phyloP scores from a whole-genome alignment of 1,140 invertebrate genomes.

The Apolygus lucorum region DNA sequence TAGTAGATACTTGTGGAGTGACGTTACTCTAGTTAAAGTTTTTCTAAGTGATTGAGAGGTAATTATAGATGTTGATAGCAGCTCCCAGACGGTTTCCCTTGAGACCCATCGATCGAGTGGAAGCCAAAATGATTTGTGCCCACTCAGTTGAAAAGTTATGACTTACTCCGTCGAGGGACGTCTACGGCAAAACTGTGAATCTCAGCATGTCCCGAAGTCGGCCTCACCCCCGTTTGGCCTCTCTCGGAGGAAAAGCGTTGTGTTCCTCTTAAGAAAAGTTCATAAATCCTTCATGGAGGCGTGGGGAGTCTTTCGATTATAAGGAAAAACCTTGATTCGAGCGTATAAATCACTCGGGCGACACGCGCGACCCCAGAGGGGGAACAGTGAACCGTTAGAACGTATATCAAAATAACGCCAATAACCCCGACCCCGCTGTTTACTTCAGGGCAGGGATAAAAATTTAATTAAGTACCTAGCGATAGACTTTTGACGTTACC shows the following conservation, averaged over 20 bases:
- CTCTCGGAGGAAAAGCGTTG: neutral
- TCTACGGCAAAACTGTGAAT: slow-evolving; percentile 1
- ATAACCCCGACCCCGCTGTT: too few species aligned
- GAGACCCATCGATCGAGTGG: neutral
- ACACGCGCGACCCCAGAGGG: neutral
- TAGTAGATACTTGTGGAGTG: too few species aligned
- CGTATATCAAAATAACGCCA: too few species aligned
- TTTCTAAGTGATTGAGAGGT: too few species aligned
- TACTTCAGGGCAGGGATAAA: too few species aligned
- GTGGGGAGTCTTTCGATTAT: slow-evolving; percentile 2
- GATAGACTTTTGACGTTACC: too few species aligned
- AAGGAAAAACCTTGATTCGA: neutral
- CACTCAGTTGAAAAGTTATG: neutral
- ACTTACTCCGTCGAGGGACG: neutral
- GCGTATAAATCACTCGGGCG: neutral
- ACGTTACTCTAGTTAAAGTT: too few species aligned
- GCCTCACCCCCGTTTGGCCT: neutral
- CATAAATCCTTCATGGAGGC: slow-evolving; percentile 8
- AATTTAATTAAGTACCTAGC: too few species aligned
- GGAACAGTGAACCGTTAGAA: too few species aligned
- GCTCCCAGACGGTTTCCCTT: too few species aligned
- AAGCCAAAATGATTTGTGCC: neutral
- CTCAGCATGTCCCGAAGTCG: neutral
- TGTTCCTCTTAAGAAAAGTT: neutral
- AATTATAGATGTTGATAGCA: too few species aligned